phyloP scores from a whole-genome alignment of 2,113 vertebrate genomes.

The human (Homo sapiens) region GRCh38 chr7:145760001-145760500 shows the following conservation, averaged over 20 bases:
- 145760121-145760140: neutral
- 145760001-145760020: neutral
- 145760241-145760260: neutral
- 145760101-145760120: fast-evolving
- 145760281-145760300: neutral
- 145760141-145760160: neutral
- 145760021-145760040: too few species aligned
- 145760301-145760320: neutral
- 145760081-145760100: neutral
- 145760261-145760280: neutral
- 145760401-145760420: neutral
- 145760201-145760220: neutral
- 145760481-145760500: neutral
- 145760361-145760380: neutral
- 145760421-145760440: neutral
- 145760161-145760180: neutral
- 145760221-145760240: neutral
- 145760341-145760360: neutral
- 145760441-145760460: neutral
- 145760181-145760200: neutral
- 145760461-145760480: neutral
- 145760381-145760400: neutral
- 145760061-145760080: too few species aligned
- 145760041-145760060: neutral
- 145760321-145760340: neutral